Evolutionary conservation across 2,797 vertebrate species (phyloP), one percentile per base, ranked within the genome.

Genomic region (Trematocara caparti): DNA sequence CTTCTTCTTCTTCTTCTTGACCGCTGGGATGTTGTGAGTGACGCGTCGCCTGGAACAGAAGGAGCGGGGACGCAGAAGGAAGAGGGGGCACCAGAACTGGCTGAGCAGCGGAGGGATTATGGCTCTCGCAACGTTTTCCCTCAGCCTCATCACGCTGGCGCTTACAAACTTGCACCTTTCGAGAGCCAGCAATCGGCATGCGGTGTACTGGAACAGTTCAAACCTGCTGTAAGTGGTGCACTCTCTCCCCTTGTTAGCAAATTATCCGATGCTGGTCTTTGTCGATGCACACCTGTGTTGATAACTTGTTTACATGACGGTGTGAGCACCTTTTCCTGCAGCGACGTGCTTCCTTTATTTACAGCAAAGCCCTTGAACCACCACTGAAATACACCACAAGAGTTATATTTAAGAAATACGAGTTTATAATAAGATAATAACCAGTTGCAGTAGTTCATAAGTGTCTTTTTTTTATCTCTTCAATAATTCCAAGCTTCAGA

Each of bases 131-230:
- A 73, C 91, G 89, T 88, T 94, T 82, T 93, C 93, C 73, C 89
- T 96, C 89, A 92, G 94, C 91, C 90, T 95, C 90, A 38, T 95
- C 79, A 93, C 94, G 86, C 94, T 95, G 83, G 93, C 85, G 89
- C 88, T 95, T n/a, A 80, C 93, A 62, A 92, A 94, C 94, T 88
- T 93, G 90, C 92, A 93, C 86, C 92, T 91, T 87, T 89, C 93
- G 50, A 87, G 91, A 89, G 93, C 89, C 94, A 96, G 88, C 90
- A 82, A 93, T 93, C 94, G 95, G 64, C 95, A 96, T 74, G 94
- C 95, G 71, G 95, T 96, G 83, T 95, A 96, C 85, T 96, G 95
- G 95, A 96, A 96, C 95, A 96, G 95, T 94, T 96, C 95, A 2
- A 96, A 96, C 90, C 80, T 94, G 12, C 92, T 89, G 95, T 96